Conservation (phyloP, 2,797 vertebrate genomes). For the Propithecus perrieri region DNA sequence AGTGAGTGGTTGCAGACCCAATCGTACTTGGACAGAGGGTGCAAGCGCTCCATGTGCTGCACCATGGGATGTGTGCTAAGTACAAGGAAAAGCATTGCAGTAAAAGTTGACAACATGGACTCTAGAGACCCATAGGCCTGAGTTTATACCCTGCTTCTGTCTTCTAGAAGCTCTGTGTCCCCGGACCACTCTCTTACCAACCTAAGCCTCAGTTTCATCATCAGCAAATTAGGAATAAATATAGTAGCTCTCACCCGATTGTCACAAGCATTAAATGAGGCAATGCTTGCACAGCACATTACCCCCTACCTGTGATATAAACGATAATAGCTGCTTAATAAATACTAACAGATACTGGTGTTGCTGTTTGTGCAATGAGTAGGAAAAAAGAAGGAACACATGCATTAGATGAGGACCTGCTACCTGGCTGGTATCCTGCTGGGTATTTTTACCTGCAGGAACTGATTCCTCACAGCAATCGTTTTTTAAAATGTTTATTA, state of each 20-base stretch:
- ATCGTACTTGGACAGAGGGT: neutral
- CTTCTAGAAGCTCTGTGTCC: neutral
- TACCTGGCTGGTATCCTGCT: neutral
- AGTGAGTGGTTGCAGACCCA: accelerated
- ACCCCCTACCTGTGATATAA: neutral
- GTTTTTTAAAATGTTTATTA: neutral
- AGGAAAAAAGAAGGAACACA: neutral
- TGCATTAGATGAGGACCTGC: neutral
- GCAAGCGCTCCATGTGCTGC: accelerated
- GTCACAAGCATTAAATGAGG: neutral
- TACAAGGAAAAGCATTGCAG: neutral
- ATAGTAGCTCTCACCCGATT: neutral
- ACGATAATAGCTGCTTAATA: neutral
- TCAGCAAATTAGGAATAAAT: neutral
- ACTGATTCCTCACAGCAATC: neutral
- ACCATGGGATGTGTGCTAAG: accelerated
- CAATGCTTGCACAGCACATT: neutral
- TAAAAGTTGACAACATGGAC: neutral
- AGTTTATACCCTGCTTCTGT: neutral
- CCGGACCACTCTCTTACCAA: neutral
- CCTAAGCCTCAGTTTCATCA: neutral
- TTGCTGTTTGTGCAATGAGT: neutral
- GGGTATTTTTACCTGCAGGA: neutral
- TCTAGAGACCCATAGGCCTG: neutral
- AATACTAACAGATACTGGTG: neutral